Evolutionary conservation across 2,113 vertebrate species (phyloP), one percentile per base, ranked within the genome.

Genomic region (Misgurnus anguillicaudatus): DNA sequence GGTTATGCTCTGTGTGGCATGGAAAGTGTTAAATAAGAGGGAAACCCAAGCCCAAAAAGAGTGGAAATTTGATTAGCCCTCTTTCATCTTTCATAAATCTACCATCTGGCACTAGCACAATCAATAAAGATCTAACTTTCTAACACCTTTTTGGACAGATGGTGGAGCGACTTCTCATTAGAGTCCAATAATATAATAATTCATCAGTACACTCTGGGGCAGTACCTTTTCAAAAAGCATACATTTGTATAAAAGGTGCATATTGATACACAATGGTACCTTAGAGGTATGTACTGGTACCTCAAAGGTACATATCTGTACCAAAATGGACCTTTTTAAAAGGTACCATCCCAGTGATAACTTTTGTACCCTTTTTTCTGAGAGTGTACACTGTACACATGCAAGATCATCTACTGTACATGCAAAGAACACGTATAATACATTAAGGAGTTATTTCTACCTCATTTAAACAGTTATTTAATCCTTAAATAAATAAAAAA

Each of bases 81-180:
- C 89, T 93, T 92, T 93, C 88, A 92, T 92, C 91, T 92, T 86
- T 85, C 88, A 92, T 91, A 89, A 89, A 91, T 92, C 88, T 90
- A 83, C 86, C 92, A 91, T 92, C 89, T 92, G 92, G 91, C 88
- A 85, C 82, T 84, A 80, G 84, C 86, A 83, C 76, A 73, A 89
- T 91, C 91, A 92, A 88, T 90, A 90, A 91, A 86, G 88, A 88
- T 78, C 77, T 78, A 85, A 87, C 89, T 91, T 91, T 90, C 86
- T 90, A 87, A 92, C 91, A 90, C 88, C 82, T 82, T 83, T 82
- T 80, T 84, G 88, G 87, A 91, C 86, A 77, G 77, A 80, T 84
- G 75, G 64, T 80, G 24, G 69, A 62, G 77, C 47, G 48, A 69
- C 41, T 64, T 36, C 45, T 61, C 42, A 53, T 42, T 73, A 69